Percentiles rank a stretch among this genome's conserved stretches.
Conservation (phyloP, 1,140 invertebrate species). For the Neodiprion pinetum region DNA sequence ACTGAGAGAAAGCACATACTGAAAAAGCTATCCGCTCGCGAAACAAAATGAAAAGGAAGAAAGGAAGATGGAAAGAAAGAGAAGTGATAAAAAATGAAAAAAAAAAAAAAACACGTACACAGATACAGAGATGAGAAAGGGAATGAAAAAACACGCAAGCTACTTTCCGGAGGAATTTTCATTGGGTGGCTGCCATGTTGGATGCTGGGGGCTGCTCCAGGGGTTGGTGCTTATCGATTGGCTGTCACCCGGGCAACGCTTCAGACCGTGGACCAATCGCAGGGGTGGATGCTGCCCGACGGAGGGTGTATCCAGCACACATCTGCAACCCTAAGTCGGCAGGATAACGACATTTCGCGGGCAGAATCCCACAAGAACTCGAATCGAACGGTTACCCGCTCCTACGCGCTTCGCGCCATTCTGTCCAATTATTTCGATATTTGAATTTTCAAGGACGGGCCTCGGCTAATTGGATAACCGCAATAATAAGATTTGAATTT, state of each 20-base stretch:
- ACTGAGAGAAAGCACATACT: constrained; percentile 41
- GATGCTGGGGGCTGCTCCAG: constrained; percentile 32
- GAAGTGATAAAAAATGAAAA: constrained; percentile 15
- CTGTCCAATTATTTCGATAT: constrained; percentile 53
- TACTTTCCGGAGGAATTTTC: constrained; percentile 61
- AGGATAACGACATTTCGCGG: constrained; percentile 61
- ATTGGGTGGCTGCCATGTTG: constrained; percentile 58
- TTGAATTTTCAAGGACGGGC: constrained; percentile 50
- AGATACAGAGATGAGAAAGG: too few relatives aligned
- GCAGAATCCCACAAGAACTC: constrained; percentile 63
- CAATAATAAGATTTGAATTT: constrained; percentile 56
- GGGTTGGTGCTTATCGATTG: constrained; percentile 38
- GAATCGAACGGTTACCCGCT: constrained; percentile 54
- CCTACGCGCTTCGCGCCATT: constrained; percentile 36
- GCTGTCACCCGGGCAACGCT: constrained; percentile 51
- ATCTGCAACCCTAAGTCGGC: constrained; percentile 40
- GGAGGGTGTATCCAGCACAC: constrained; percentile 15
- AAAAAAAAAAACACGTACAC: constrained; percentile 10
- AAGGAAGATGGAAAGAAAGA: constrained; percentile 26
- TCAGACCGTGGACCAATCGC: constrained; percentile 44
- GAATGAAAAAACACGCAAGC: constrained; percentile 57
- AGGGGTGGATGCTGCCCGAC: constrained; percentile 10
- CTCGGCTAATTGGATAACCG: constrained; percentile 50
- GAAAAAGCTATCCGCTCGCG: constrained; percentile 53
- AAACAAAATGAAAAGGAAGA: constrained; percentile 52